Conservation (phyloP, 2,113 vertebrate species). For the Plestiodon gilberti region DNA sequence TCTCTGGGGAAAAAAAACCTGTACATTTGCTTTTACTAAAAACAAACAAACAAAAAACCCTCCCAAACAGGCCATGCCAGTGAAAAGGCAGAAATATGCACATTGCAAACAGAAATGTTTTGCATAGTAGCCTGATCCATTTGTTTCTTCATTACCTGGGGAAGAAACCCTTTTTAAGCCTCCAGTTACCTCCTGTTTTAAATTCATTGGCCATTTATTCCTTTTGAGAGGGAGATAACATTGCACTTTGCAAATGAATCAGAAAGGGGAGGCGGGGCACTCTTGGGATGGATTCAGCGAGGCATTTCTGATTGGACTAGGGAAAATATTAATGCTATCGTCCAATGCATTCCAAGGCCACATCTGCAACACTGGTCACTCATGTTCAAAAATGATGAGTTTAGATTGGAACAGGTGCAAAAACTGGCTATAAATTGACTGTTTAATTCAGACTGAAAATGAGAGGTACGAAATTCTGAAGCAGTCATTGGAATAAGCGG, state of each 20-base stretch:
- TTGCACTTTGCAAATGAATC: background rate
- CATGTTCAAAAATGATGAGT: background rate
- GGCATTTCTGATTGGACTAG: background rate
- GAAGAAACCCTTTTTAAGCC: too few species aligned
- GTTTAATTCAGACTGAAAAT: background rate
- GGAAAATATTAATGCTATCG: background rate
- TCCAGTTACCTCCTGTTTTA: background rate
- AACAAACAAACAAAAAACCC: too few species aligned
- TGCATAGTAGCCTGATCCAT: background rate
- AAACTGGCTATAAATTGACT: background rate
- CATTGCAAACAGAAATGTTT: too few species aligned
- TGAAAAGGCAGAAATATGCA: background rate
- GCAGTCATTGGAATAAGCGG: background rate
- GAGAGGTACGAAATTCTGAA: background rate
- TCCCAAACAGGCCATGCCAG: background rate
- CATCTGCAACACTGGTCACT: background rate
- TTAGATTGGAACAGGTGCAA: slow-evolving; percentile 1
- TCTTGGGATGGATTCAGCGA: background rate
- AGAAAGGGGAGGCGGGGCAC: background rate
- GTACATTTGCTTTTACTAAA: background rate
- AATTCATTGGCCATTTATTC: background rate
- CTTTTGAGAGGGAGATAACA: background rate
- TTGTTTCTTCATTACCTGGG: background rate
- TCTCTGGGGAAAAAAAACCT: background rate
- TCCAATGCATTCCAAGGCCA: background rate